Evolutionary conservation across 2,888 invertebrate species (phyloP), one percentile per base, ranked within the genome.

Genomic region (Patella caerulea): DNA sequence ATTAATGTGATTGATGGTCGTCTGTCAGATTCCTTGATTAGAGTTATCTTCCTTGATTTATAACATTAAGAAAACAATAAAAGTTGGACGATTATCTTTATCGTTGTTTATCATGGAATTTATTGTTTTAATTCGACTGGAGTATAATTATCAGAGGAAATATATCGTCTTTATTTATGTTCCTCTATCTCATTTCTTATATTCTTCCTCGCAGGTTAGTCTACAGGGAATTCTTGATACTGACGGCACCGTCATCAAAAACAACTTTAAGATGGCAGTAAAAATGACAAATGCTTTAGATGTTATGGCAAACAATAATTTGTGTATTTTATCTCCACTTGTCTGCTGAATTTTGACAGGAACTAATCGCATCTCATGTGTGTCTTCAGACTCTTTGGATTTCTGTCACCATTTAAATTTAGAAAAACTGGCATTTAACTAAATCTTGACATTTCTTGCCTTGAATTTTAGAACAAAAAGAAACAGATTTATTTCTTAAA

Each of bases 121-220:
- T 65, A 65, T 65, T 65, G 65, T 65, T 65, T 65, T 65, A 65
- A 65, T 65, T 65, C 24, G 65, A 65, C 65, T 65, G 24, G 65
- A 12, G 65, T 65, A 65, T 65, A 65, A 65, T 65, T 14, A 65
- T 65, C 65, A 65, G 19, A 12, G 24, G 65, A 65, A 24, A 65
- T 65, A 65, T 24, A 65, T 65, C 19, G 65, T 65, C 65, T 65
- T 65, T 65, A 65, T 65, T 65, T 65, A 65, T 24, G 24, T 65
- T 65, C 65, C 24, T 19, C 19, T 65, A 24, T 24, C 65, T 65
- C 24, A 9, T 65, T 24, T 65, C 19, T 24, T 65, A 19, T 65
- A 65, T 19, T 24, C 65, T 24, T 65, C 65, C 19, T 65, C 65
- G 19, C 24, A 19, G 24, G 24, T 24, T 14, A 65, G 24, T 65